Base-by-base conservation (phyloP, 2,113 vertebrate genomes). In the Nannobrachium achirus region DNA sequence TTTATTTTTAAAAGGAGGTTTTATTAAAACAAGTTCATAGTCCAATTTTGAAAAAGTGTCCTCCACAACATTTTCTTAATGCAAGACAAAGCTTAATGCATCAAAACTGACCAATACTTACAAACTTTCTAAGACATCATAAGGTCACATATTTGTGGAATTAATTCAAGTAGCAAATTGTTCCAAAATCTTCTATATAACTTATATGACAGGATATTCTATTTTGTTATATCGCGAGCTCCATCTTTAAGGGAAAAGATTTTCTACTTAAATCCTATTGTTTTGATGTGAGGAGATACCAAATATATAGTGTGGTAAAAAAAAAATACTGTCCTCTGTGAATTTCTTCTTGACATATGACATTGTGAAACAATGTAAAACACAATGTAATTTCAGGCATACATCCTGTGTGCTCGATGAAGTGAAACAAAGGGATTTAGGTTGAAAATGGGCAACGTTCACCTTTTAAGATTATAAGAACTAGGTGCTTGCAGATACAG, bases 21-120 rank as follows among this genome's bases (percentile, higher is more conserved):
- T 45, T 13, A 52, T 65, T 25, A 6, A 14, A 33, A 15, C 46
- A 63, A 10, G 8, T 62, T 60, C 11, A 45, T 8, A 66, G 48
- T 8, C 1, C 3, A 48, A 3, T 6, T 41, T 44, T 15, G 51
- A 53, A 20, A 53, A 25, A 53, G 9, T 40, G 20, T 20, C 52
- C 61, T 5, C 25, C 4, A 53, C 46, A 68, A 40, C 0, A 46
- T 20, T 69, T 53, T 55, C 0, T 14, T 59, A 40, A 52, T 41
- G 16, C 33, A 1, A 18, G 19, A 44, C 42, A 44, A 8, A 44
- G 8, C 8, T 44, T 44, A 44, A 44, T 44, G 7, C 42, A 44
- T 44, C 42, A 44, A 44, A 7, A 10, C 11, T 44, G 42, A 8
- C 42, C 11, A 44, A n/a, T 48, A 3, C n/a, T 48, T 48, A 48